Conservation (phyloP, 2,797 vertebrate species). For the Sylvia borin region DNA sequence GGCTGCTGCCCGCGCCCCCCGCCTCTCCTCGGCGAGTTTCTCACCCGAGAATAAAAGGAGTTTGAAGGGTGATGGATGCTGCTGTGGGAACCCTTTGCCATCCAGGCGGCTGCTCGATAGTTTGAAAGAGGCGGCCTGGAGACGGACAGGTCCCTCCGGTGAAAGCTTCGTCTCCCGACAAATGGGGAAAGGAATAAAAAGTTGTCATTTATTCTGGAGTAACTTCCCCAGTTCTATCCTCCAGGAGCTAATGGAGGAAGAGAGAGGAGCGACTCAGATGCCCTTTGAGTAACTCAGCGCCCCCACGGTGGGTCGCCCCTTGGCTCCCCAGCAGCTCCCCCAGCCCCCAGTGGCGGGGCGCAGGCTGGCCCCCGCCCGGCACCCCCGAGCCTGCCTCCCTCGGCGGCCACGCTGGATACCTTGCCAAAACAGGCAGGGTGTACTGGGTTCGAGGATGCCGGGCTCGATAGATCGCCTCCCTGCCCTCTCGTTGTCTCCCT, state of each 20-base stretch:
- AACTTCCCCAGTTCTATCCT: neutral
- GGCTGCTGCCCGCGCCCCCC: neutral
- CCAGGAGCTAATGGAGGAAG: too few species aligned
- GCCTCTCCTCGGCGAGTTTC: conserved; percentile 4
- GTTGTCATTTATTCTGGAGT: neutral
- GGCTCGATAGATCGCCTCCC: neutral
- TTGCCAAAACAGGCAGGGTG: neutral
- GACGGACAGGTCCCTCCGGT: neutral
- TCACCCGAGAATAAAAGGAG: neutral
- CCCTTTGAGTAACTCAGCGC: neutral
- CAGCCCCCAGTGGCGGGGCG: rapidly evolving
- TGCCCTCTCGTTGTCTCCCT: neutral
- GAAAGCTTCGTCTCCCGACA: neutral
- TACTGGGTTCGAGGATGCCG: neutral
- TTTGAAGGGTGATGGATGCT: neutral
- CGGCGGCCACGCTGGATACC: rapidly evolving
- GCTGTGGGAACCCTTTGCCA: neutral
- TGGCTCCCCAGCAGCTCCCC: neutral
- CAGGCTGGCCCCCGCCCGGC: neutral
- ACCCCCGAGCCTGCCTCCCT: neutral
- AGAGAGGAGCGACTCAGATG: neutral
- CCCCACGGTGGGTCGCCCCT: rapidly evolving
- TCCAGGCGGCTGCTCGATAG: neutral
- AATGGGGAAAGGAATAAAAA: neutral
- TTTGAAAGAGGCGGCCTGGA: neutral